Evolutionary conservation across 2,113 vertebrate species (phyloP), one percentile per base, ranked within the genome.

Genomic region (Ploceus nigricollis): DNA sequence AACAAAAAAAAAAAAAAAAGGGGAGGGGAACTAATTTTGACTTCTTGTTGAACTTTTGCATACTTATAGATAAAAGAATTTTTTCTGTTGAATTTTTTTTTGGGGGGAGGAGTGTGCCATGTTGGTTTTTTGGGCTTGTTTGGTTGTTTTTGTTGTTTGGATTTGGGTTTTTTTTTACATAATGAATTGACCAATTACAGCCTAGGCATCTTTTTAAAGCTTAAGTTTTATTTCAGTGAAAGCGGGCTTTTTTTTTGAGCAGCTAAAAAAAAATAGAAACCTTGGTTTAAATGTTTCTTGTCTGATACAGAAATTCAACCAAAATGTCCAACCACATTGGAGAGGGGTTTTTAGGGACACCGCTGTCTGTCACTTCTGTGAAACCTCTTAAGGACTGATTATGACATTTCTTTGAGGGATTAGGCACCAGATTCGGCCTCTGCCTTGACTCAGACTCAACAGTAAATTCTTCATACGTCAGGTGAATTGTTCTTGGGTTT

Each of bases 101-200:
- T 3, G 3, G 1, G 2, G 3, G 9, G 1, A 5, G 7, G 19
- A 15, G 4, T 61, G 45, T 1, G 1, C 22, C 14, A 7, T 35
- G 28, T 56, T 53, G 22, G 1, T 6, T 35, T 77, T 37, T 39
- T 9, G 27, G 4, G 12, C 2, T n/a, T 54, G 2, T 19, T 71
- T 47, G 10, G 15, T 54, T 54, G 4, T 5, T 53, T 53, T 31
- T 65, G 7, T 60, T 42, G 4, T 39, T 53, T 20, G 9, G 6
- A 7, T 3, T 13, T 40, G 10, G 1, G 12, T 17, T 45, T 42
- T 18, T 37, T 69, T 66, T 58, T 4, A 18, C 1, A 3, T 69
- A 30, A 42, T 47, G 31, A 65, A 39, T 60, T 8, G 35, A 30
- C 2, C 19, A 82, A 2, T 86, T 79, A 23, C 5, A 37, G 24